Base-by-base conservation (phyloP, 2,113 vertebrate genomes). In the Dasypus novemcinctus region DNA sequence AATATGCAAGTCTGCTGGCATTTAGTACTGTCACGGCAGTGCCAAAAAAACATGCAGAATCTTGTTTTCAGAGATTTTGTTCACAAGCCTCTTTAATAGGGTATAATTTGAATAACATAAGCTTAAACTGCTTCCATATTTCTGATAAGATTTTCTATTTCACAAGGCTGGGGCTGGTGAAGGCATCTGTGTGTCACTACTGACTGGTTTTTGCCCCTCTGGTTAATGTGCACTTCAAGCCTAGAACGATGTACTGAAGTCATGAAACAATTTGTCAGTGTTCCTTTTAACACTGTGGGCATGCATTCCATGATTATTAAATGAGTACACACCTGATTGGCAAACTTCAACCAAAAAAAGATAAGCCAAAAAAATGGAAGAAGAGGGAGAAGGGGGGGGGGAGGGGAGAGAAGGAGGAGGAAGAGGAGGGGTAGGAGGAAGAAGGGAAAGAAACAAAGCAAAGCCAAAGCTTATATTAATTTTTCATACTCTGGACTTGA, bases 61-160 rank as follows among this genome's bases (percentile, higher is more conserved):
- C 98, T 97, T 98, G 97, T 98, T 98, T 98, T 98, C 97, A 97
- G 97, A 96, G 95, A 97, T 97, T 97, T 98, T 98, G 94, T 98
- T 98, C 98, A 97, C 97, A 98, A 97, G 97, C 97, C 96, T 98
- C 90, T 97, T 98, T 98, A 98, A 98, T 98, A 97, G 96, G 85
- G 94, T 97, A 86, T 95, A 98, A 98, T 98, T 98, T 98, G 97
- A 98, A 97, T 98, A 96, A 98, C 98, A 97, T 97, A 97, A 97
- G 96, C 98, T 98, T 96, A 97, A 96, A 98, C 97, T 98, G 98
- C 98, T 98, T 97, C 98, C 97, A 96, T 97, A 97, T 97, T 98
- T 98, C 98, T 97, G 95, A 98, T 98, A 98, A 97, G 97, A 96
- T 97, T 97, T 43, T 36, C 89, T 97, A 95, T 98, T 98, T 98